Evolutionary conservation across 2,888 invertebrate species (phyloP), one percentile per base, ranked within the genome.

Genomic region (Rhamnusium bicolor): DNA sequence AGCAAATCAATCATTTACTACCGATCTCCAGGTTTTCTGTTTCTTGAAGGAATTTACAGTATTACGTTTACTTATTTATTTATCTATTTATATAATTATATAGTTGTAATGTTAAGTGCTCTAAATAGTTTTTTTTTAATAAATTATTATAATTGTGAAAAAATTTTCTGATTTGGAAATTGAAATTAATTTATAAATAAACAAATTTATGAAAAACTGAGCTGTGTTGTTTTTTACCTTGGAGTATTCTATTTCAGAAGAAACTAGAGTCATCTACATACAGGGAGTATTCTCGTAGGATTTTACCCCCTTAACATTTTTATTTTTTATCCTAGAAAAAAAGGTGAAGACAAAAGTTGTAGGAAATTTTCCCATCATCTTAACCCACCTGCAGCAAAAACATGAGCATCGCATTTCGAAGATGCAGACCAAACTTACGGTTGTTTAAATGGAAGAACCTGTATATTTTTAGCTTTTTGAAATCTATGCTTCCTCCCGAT

Each of bases 181-280:
- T 71, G 75, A 65, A 61, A 66, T 18, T 58, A 32, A 72, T 73
- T 72, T 72, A 76, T 72, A 60, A 77, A 76, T 77, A 77, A 77
- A 77, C 73, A 68, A 60, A 75, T 75, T 60, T 72, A 68, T 71
- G 1, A 40, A 40, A 77, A 73, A 47, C 61, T 68, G 18, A 58
- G 53, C 65, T 61, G 69, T 77, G 53, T 75, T 51, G 65, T 49
- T 74, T 65, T 19, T 73, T 24, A 24, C 6, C 6, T 24, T 24
- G 6, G 6, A 69, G 71, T 67, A 21, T 58, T 16, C 29, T 8
- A 10, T 32, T 16, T 18, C 14, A 58, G 16, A 4, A 6, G n/a
- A n/a, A n/a, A n/a, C n/a, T n/a, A n/a, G n/a, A n/a, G n/a, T n/a
- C n/a, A n/a, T n/a, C n/a, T n/a, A n/a, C n/a, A n/a, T n/a, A n/a